Evolutionary conservation across 2,113 vertebrate genomes (phyloP).

Genomic region (Chascanopsetta lugubris): DNA sequence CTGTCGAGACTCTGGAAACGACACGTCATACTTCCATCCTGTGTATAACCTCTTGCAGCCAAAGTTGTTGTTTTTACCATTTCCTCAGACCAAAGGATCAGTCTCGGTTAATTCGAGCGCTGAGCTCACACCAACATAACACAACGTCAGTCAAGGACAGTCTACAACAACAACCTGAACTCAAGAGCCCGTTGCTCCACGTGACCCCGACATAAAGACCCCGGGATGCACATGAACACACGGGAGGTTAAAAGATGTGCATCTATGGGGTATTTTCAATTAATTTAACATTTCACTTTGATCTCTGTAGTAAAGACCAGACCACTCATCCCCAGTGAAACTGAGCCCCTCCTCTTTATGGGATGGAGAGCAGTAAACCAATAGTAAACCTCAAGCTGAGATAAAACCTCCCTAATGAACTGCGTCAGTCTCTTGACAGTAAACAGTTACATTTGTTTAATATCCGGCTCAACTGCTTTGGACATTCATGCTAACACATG

Average conservation of each 20-base stretch:
- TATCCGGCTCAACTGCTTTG: background rate
- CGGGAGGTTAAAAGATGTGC: background rate
- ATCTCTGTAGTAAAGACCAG: background rate
- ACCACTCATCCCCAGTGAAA: background rate
- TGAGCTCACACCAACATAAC: background rate
- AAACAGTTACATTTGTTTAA: slow-evolving; percentile 10
- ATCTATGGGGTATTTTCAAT: background rate
- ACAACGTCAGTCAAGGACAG: background rate
- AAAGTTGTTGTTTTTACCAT: background rate
- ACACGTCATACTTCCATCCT: background rate
- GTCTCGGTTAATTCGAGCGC: background rate
- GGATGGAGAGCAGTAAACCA: background rate
- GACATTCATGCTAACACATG: background rate
- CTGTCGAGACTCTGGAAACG: background rate
- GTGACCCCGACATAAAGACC: slow-evolving; percentile 3
- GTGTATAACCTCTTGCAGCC: background rate
- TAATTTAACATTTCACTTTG: background rate
- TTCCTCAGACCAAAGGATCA: background rate
- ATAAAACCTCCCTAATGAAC: slow-evolving; percentile 45
- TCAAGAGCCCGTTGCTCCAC: background rate
- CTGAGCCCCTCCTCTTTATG: background rate
- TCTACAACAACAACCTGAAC: background rate
- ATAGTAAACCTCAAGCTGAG: slow-evolving; percentile 42
- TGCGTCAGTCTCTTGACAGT: slow-evolving; percentile 20
- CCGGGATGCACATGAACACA: background rate